phyloP scores from a whole-genome alignment of 2,113 vertebrate genomes.

The Phalacrocorax pelagicus region DNA sequence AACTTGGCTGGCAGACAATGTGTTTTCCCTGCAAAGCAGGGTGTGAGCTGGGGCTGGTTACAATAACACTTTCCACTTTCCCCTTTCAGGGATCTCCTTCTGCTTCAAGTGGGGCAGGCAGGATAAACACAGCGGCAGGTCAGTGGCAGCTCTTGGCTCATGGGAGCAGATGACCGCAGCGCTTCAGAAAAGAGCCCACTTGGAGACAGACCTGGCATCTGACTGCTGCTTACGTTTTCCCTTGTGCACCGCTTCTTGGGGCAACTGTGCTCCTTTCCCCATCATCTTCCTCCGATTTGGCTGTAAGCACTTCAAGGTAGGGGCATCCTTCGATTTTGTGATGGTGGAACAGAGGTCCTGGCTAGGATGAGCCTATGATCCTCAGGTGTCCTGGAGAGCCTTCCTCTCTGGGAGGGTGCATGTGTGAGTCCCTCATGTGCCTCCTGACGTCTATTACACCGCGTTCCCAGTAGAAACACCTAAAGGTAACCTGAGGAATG shows the following conservation, averaged over 20 bases:
- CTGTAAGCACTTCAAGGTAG: background rate
- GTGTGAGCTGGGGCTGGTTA: background rate
- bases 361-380: background rate
- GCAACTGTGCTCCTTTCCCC: background rate
- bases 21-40: constrained; percentile 25
- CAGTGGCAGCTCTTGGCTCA: background rate
- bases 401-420: background rate
- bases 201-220: background rate
- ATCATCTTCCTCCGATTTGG: background rate
- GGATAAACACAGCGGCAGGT: background rate
- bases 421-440: background rate
- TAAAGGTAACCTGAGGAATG: background rate
- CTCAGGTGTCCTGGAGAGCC: background rate
- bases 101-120: background rate
- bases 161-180: fast-evolving
- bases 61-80: constrained; percentile 17
- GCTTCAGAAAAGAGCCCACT: background rate
- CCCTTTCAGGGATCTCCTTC: background rate
- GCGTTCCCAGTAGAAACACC: background rate
- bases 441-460: background rate
- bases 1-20: background rate
- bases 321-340: background rate
- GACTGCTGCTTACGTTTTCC: background rate
- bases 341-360: background rate
- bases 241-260: background rate